Percentiles rank a stretch among this genome's conserved stretches.
Conservation (phyloP, 2,888 invertebrate genomes). For the Sarcophaga subvicina region DNA sequence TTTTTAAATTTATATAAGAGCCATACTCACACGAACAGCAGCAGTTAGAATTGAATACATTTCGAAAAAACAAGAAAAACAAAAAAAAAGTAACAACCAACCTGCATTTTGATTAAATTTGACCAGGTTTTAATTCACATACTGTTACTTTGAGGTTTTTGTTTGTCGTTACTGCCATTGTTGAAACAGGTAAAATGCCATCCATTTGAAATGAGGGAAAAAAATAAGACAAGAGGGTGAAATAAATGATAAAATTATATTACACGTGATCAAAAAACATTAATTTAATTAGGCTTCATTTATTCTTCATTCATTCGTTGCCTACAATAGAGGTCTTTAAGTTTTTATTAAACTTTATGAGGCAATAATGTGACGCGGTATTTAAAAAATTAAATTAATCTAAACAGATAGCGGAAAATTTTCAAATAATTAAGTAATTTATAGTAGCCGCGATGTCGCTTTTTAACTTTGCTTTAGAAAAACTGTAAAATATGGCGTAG, state of each 20-base stretch:
- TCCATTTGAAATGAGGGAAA: neutral
- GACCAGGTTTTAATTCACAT: slow-evolving; percentile 31
- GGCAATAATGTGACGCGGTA: slow-evolving; percentile 67
- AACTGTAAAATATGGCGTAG: no score
- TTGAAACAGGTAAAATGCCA: slow-evolving; percentile 34
- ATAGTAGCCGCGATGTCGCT: no score
- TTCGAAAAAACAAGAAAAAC: slow-evolving; percentile 9
- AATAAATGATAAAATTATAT: slow-evolving; percentile 32
- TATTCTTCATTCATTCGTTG: slow-evolving; percentile 5
- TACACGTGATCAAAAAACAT: slow-evolving; percentile 67
- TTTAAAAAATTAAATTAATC: slow-evolving; percentile 61
- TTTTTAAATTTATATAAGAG: slow-evolving; percentile 39
- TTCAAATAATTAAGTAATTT: slow-evolving; percentile 26
- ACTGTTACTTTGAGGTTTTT: slow-evolving; percentile 1
- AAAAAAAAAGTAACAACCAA: slow-evolving; percentile 60
- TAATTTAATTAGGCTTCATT: slow-evolving; percentile 58
- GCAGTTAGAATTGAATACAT: slow-evolving; percentile 36
- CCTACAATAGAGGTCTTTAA: slow-evolving; percentile 27
- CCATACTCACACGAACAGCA: slow-evolving; percentile 9
- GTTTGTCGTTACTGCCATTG: neutral
- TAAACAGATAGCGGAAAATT: slow-evolving; percentile 60
- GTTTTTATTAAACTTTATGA: slow-evolving; percentile 64
- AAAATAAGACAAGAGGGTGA: neutral
- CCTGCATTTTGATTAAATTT: slow-evolving; percentile 65
- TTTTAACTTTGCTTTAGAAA: no score